Evolutionary conservation across 2,888 invertebrate species (phyloP), one percentile per base, ranked within the genome.

Genomic region (Polyommatus iphigenia): DNA sequence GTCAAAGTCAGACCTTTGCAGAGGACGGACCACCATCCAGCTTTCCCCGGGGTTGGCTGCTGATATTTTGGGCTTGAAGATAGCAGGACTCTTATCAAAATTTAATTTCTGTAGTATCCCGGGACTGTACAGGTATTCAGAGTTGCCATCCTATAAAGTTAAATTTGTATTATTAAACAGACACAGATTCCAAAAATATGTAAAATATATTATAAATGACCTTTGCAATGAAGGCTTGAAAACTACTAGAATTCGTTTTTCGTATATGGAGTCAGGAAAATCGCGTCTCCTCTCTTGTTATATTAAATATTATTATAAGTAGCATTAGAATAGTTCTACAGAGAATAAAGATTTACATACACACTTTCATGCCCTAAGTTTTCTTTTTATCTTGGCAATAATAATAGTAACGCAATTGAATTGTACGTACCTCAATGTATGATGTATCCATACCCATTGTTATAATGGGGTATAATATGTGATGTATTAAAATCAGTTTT

Each of bases 1-100:
- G 82, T 97, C 96, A 89, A 96, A 98, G 87, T 99, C 98, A 0
- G 95, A 95, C 76, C 96, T 93, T 87, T 96, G 96, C 29, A 99
- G 92, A 0, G 98, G 98, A 82, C 98, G 95, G 41, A 98, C 96
- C 15, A 96, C 89, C 84, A 98, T 95, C 95, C 97, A 97, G 24
- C 95, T 88, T 83, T 97, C 96, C 2, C 97, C 97, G 0, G 98
- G 97, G 79, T 95, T 91, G 6, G 95, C 93, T 20, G 96, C 96
- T 78, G 96, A 96, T 80, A 97, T 96, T 79, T 95, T 94, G 13
- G 97, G 97, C 83, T 96, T 96, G 84, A 97, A 96, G 79, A 89
- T 93, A 0, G 95, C 95, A 71, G 95, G 94, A 81, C 95, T 95
- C 80, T 95, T 95, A 82, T 90, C 91, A 86, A 97, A 96, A 86